Percentiles rank a stretch among this genome's conserved stretches.
Conservation (phyloP, 2,888 invertebrate species). For the Chromoteleia sp. region DNA sequence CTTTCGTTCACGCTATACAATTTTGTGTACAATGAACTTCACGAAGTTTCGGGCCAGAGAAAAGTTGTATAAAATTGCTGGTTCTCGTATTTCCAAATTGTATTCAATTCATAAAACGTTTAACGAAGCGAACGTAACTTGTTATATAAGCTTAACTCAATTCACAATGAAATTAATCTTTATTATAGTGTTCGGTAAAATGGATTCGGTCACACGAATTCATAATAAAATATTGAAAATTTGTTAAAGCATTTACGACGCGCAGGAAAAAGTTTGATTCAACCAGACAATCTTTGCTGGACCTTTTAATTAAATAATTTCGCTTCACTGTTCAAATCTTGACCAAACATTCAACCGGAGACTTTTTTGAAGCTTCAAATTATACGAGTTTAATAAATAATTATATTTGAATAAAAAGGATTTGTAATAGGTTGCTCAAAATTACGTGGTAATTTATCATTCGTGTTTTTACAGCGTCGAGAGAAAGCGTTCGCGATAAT, state of each 20-base stretch:
- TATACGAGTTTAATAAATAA: neutral
- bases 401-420: neutral
- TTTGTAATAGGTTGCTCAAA: neutral
- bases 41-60: neutral
- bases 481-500: neutral
- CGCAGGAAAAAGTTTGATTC: neutral
- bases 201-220: neutral
- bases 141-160: neutral
- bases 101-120: neutral
- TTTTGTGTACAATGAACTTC: conserved; percentile 3
- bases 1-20: neutral
- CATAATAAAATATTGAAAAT: no score
- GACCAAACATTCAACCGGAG: no score
- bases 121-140: neutral
- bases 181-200: neutral
- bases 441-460: neutral
- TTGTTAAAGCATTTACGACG: no score
- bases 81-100: neutral
- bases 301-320: neutral
- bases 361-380: neutral
- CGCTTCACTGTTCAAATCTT: no score
- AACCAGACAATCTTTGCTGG: no score
- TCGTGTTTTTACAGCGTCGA: neutral
- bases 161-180: neutral
- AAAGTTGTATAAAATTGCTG: neutral